These are phyloP conservation scores for Tupaia chinensis DNA, from an alignment of 2,113 vertebrate species.

Conservation along the genomic window DNA sequence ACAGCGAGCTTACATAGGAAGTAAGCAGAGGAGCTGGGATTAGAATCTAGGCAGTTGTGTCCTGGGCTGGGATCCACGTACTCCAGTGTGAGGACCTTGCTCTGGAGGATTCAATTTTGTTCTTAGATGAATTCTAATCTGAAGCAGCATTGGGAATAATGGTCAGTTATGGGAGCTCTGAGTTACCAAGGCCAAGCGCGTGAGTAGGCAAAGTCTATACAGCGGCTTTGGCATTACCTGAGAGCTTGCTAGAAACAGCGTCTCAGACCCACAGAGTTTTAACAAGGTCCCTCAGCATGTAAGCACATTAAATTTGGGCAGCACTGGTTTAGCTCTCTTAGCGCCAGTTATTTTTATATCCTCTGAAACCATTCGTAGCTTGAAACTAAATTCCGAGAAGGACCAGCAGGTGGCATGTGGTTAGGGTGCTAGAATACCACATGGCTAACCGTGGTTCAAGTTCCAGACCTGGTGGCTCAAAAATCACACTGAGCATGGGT, in stretches of 20 bases:
- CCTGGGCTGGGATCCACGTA: background rate
- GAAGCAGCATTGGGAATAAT: background rate
- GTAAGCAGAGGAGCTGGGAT: background rate
- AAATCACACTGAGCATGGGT: too few species aligned
- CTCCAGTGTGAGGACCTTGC: background rate
- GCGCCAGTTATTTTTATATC: background rate
- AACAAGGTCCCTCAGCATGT: background rate
- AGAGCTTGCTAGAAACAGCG: background rate
- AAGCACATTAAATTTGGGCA: slow-evolving; percentile 27
- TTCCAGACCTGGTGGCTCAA: too few species aligned
- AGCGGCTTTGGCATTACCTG: background rate
- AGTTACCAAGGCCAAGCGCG: background rate
- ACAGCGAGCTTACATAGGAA: background rate
- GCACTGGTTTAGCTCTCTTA: background rate
- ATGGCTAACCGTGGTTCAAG: too few species aligned
- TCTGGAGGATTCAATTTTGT: background rate
- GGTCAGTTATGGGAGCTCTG: background rate
- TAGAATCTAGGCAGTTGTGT: background rate
- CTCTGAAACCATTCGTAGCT: background rate
- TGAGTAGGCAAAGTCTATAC: background rate
- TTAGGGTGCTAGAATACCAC: too few species aligned
- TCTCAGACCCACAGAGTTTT: background rate
- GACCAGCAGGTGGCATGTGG: too few species aligned
- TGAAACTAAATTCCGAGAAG: background rate
- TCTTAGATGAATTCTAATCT: background rate